A percentile compares a stretch with the other conserved stretches of the same genome.
Conservation (phyloP, 1,140 invertebrate species). For the Diprion similis region DNA sequence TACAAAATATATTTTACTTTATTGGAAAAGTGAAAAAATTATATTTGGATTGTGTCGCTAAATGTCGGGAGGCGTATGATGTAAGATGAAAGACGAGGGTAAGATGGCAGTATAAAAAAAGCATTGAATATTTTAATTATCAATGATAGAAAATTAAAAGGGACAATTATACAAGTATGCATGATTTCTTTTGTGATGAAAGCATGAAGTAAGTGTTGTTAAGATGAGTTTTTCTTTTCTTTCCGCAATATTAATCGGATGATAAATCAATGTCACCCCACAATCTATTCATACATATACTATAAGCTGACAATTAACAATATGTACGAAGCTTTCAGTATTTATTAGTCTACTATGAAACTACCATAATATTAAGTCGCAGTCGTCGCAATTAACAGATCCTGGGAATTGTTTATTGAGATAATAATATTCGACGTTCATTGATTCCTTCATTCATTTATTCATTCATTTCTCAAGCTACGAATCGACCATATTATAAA, state of each 20-base stretch:
- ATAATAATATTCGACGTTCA: no score
- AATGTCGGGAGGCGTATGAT: conserved; percentile 10
- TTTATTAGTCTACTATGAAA: not conserved
- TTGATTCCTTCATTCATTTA: no score
- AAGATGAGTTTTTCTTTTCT: not conserved
- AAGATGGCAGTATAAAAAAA: conserved; percentile 19
- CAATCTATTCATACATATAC: not conserved
- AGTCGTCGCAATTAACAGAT: not conserved
- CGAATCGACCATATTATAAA: not conserved
- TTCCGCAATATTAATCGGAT: not conserved
- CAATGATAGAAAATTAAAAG: not conserved
- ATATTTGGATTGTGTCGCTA: not conserved
- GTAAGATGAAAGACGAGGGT: conserved; percentile 25
- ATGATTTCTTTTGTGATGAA: no score
- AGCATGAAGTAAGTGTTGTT: not conserved
- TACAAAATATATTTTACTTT: no score
- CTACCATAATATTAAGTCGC: not conserved
- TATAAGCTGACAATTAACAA: not conserved
- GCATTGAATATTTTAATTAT: conserved; percentile 32
- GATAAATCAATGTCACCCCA: not conserved
- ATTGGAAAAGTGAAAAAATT: not conserved
- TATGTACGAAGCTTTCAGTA: not conserved
- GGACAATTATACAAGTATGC: no score
- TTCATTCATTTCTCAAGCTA: not conserved
- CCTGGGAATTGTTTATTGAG: not conserved